A percentile compares a stretch with the other conserved stretches of the same genome.
phyloP scores from a whole-genome alignment of 2,888 invertebrate species.

The Latrodectus hesperus region DNA sequence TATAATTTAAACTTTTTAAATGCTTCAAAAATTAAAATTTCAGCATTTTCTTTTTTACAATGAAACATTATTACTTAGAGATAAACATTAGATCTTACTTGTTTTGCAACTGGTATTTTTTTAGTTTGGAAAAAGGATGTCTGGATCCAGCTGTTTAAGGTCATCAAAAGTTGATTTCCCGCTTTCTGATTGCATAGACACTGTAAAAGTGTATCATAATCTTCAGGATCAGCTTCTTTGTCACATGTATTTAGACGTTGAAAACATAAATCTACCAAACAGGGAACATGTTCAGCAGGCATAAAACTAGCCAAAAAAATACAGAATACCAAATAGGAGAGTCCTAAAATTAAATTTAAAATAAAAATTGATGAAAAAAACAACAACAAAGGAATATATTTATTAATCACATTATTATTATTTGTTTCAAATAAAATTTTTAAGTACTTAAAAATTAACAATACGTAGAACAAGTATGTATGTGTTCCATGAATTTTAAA shows the following conservation, averaged over 20 bases:
- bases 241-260: conserved; percentile 3
- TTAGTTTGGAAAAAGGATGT: not conserved
- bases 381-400: no score
- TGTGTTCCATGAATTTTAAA: no score
- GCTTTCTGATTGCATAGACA: not conserved
- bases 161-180: not conserved
- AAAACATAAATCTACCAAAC: conserved; percentile 26
- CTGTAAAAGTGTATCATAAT: not conserved
- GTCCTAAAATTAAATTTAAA: conserved; percentile 20
- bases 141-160: not conserved
- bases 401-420: no score
- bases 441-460: no score
- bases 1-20: not conserved
- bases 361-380: not conserved
- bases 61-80: no score
- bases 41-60: not conserved
- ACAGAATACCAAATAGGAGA: conserved; percentile 34
- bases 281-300: conserved; percentile 20
- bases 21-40: not conserved
- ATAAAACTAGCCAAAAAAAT: conserved; percentile 29
- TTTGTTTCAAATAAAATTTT: no score
- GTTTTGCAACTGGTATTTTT: not conserved
- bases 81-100: not conserved
- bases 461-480: no score
- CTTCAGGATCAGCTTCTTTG: not conserved